Evolutionary conservation across 2,888 invertebrate genomes (phyloP).

Genomic region (Diplolepis rosae): DNA sequence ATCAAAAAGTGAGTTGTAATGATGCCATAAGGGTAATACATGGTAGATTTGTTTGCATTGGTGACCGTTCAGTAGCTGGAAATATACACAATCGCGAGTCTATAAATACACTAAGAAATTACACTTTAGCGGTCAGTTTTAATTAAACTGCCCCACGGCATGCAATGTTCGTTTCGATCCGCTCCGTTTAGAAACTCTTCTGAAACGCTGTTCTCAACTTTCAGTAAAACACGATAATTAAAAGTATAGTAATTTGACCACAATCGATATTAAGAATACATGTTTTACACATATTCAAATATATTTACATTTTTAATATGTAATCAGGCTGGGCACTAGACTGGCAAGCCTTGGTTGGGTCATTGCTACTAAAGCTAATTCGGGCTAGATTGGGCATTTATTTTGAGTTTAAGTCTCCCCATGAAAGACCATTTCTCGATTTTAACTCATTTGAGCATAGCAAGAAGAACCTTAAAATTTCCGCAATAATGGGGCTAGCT

Average conservation of each 20-base stretch:
- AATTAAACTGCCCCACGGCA: conserved; percentile 63
- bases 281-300: no score
- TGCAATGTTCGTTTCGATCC: conserved; percentile 61
- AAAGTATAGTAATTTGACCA: neutral
- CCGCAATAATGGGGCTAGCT: no score
- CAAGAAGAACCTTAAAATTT: no score
- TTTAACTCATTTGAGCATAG: no score
- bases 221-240: neutral
- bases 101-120: conserved; percentile 66
- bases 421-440: no score
- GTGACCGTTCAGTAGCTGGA: conserved; percentile 11
- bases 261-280: no score
- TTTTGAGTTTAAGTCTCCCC: no score
- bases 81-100: conserved; percentile 35
- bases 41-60: conserved; percentile 2
- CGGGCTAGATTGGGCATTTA: no score
- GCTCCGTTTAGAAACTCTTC: conserved; percentile 61
- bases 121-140: conserved; percentile 61
- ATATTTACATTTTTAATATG: no score
- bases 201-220: conserved; percentile 55
- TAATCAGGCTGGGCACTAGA: no score
- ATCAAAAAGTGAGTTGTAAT: neutral
- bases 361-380: no score
- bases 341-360: no score
- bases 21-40: neutral